phyloP scores from a whole-genome alignment of 2,797 vertebrate species.

The Mustela erminea region DNA sequence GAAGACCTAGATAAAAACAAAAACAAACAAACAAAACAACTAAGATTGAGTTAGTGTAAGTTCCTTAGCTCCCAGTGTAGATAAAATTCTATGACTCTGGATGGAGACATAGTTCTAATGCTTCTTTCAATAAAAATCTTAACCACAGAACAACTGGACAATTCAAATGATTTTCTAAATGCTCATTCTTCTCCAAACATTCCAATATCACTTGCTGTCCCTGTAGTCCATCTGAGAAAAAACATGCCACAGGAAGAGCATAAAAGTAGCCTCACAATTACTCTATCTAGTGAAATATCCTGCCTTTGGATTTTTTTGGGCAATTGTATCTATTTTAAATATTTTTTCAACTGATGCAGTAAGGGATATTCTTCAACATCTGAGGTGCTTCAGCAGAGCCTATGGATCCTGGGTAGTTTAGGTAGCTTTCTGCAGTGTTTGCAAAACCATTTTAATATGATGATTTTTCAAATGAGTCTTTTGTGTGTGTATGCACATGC shows the following conservation, averaged over 20 bases:
- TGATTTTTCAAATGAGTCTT: slow-evolving; percentile 46
- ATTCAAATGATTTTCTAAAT: slow-evolving; percentile 57
- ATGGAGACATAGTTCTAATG: slow-evolving; percentile 3
- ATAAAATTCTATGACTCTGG: background rate
- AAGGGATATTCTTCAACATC: slow-evolving; percentile 42
- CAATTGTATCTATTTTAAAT: slow-evolving; percentile 43
- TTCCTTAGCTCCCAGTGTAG: background rate
- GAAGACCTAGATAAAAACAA: background rate
- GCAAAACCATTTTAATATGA: slow-evolving; percentile 59
- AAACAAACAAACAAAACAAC: background rate
- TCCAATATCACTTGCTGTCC: background rate
- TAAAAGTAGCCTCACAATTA: slow-evolving; percentile 18
- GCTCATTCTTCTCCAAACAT: slow-evolving; percentile 14
- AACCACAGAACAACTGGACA: background rate
- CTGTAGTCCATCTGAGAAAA: background rate
- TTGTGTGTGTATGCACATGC: background rate
- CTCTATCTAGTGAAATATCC: slow-evolving; percentile 41
- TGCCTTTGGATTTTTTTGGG: slow-evolving; percentile 39
- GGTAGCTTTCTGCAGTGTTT: slow-evolving; percentile 26
- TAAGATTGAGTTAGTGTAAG: background rate
- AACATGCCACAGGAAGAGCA: background rate
- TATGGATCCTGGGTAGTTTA: slow-evolving; percentile 17
- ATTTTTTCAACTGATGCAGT: slow-evolving; percentile 40
- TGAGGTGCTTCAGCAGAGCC: background rate
- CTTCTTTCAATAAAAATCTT: slow-evolving; percentile 31